Base-by-base conservation (phyloP, 2,888 invertebrate genomes). In the Ophion ventricosus region DNA sequence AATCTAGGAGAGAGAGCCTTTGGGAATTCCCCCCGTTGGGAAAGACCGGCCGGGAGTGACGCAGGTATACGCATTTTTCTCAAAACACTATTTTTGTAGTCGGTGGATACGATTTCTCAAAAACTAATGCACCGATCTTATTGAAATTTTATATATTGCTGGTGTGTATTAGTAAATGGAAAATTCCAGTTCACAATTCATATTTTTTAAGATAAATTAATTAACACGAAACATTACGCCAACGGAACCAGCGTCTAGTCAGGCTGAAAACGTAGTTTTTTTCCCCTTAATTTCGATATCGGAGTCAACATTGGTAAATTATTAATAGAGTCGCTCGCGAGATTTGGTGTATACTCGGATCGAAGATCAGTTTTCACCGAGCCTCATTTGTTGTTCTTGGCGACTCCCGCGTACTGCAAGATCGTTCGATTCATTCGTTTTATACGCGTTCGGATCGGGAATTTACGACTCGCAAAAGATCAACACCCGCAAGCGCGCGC, bases 401-500 rank as follows among this genome's bases (percentile, higher is more conserved):
- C 17, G 25, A 26, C 67, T 49, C 8, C n/a, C 35, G 35, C 20
- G 14, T 43, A 5, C 14, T 43, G 43, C 11, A 59, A 29, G 25
- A 40, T 43, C 40, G 73, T 73, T 23, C 40, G 43, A 73, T 59
- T 40, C 29, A 43, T 25, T 25, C 43, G 59, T 73, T 73, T 40
- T 59, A 73, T 25, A n/a, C 40, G 59, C 59, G 73, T 40, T 25
- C 17, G 40, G 59, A 75, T 23, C 29, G 29, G 17, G 17, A 56
- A 56, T 25, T 49, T 23, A 64, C 64, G 75, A 66, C 14, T 70
- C 70, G 25, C 67, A 35, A 29, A 54, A 80, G 80, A 83, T 80
- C 83, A 80, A 76, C 57, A 83, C 49, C 49, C 76, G 59, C 40
- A n/a, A n/a, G 17, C 17, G 49, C 49, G 66, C 54, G 14, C 29